Evolutionary conservation across 2,888 invertebrate species (phyloP), one percentile per base, ranked within the genome.

Genomic region (Dicyrtomina minuta): DNA sequence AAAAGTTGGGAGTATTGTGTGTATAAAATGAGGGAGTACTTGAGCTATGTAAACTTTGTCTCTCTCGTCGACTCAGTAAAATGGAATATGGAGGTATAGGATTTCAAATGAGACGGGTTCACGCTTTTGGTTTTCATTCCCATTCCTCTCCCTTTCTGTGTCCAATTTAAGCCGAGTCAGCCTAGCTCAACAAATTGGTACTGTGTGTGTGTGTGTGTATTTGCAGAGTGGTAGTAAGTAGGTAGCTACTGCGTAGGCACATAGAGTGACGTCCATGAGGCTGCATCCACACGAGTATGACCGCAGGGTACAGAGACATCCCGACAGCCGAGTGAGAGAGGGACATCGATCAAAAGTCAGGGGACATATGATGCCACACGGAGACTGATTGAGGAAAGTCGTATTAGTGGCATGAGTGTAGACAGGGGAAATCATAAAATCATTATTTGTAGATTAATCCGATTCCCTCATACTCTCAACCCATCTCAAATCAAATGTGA

Each of bases 391-490:
- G 65, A 65, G 65, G 24, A 56, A 55, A 65, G 65, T 55, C 27
- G 65, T 43, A 65, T 55, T 55, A 65, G 55, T 43, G 65, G 55
- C 43, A 65, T 26, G 56, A 39, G 55, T 39, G 39, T 22, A 13
- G 65, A 41, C n/a, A 6, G 33, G 55, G 65, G 41, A 65, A 65
- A 65, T 65, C 65, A 56, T 65, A 56, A 53, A 65, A 65, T 65
- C 55, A 65, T 65, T 65, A 65, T 65, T 65, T 65, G 43, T 56
- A 65, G 65, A 65, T 65, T 65, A 65, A 65, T 65, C 65, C 43
- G 55, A 65, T 65, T 65, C 65, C 56, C 33, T 65, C 26, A 33
- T 33, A 33, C 33, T 33, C 33, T 33, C 33, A 5, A 33, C 65
- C 41, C 39, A 1, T 15, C 58, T 33, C 33, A 41, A 24, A 56